These are phyloP conservation scores for Aphyosemion australe DNA, from an alignment of 2,113 vertebrate species.

Conservation along the genomic window DNA sequence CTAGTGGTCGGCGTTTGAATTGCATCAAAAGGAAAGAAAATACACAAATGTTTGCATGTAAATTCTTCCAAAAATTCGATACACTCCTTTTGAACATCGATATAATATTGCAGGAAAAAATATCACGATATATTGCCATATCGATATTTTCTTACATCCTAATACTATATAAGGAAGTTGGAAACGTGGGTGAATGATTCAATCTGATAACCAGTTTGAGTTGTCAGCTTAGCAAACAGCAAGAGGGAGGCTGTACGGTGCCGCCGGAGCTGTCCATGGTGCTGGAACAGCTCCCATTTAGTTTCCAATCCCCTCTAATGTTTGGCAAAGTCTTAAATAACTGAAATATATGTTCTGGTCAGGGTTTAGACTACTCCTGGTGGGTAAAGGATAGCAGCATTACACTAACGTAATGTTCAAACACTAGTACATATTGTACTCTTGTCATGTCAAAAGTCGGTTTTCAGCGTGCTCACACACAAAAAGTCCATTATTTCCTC, in stretches of 20 bases:
- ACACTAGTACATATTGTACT: constrained; percentile 25
- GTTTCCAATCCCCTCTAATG: constrained; percentile 7
- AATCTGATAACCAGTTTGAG: constrained; percentile 24
- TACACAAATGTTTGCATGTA: too few species aligned
- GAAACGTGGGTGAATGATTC: too few species aligned
- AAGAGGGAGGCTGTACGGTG: not conserved
- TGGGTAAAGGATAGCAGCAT: not conserved
- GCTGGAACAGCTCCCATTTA: constrained; percentile 47
- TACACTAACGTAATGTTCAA: not conserved
- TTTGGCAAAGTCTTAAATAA: constrained; percentile 22
- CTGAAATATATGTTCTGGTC: constrained; percentile 10
- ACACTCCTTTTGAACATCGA: too few species aligned
- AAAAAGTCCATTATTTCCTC: constrained; percentile 38
- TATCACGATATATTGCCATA: too few species aligned
- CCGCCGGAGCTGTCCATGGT: constrained; percentile 68
- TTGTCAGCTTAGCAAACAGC: not conserved
- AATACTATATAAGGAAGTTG: too few species aligned
- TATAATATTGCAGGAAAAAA: too few species aligned
- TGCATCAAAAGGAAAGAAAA: too few species aligned
- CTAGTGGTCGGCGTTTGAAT: too few species aligned
- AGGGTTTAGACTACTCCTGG: not conserved
- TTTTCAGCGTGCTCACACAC: constrained; percentile 29
- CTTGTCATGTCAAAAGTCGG: not conserved
- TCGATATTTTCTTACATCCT: too few species aligned
- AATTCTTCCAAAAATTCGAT: too few species aligned